Conservation (phyloP, 2,888 invertebrate genomes). For the Tachina grossa region DNA sequence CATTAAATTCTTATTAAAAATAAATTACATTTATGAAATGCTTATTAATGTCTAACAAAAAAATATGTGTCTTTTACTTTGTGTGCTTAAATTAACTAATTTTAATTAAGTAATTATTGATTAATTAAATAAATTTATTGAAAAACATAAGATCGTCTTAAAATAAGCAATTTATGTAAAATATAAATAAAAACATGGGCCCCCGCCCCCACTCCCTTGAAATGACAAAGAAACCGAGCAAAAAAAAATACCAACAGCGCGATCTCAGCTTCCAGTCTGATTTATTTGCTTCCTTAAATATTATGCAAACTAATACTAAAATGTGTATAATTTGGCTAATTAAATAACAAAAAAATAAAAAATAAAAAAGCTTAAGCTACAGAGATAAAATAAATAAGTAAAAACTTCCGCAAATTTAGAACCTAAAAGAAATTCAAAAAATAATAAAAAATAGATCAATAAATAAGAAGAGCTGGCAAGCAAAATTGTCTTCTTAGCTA, state of each 20-base stretch:
- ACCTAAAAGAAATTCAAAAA: conserved; percentile 18
- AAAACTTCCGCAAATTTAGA: conserved; percentile 56
- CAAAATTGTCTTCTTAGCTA: conserved; percentile 58
- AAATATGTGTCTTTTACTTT: conserved; percentile 71
- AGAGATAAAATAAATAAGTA: conserved; percentile 12
- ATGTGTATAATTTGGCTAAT: conserved; percentile 53
- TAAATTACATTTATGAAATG: conserved; percentile 64
- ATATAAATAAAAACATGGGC: conserved; percentile 37
- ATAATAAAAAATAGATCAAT: conserved; percentile 46
- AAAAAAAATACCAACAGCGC: conserved; percentile 24
- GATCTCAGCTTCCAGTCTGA: conserved; percentile 72
- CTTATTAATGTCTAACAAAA: conserved; percentile 71
- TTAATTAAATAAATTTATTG: conserved; percentile 61
- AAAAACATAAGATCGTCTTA: conserved; percentile 68
- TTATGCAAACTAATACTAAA: conserved; percentile 51
- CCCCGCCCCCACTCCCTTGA: background rate
- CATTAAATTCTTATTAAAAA: conserved; percentile 33
- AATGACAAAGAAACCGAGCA: background rate
- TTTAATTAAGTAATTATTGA: conserved; percentile 66
- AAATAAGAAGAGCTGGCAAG: conserved; percentile 47
- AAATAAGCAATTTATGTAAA: conserved; percentile 59
- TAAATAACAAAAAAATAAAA: background rate
- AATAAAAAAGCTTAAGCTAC: background rate
- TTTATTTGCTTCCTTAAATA: conserved; percentile 73
- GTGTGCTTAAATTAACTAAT: conserved; percentile 69